Evolutionary conservation across 1,140 invertebrate species (phyloP).

Genomic region (Hypsibius dujardini): DNA sequence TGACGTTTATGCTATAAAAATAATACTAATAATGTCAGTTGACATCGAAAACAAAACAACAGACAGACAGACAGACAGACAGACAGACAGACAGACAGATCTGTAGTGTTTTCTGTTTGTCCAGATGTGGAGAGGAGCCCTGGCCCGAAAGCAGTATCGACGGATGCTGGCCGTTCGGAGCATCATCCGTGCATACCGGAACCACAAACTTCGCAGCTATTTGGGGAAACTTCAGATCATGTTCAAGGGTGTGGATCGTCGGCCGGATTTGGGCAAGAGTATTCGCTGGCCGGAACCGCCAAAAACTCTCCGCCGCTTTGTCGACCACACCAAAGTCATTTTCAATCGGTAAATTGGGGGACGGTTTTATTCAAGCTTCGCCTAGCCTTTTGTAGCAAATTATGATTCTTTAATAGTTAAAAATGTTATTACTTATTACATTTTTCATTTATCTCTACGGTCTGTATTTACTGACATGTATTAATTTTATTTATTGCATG

Average conservation of each 20-base stretch:
- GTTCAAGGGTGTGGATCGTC: slow-evolving; percentile 41
- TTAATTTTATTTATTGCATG: too few relatives aligned
- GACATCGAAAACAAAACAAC: too few relatives aligned
- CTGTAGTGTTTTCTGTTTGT: slow-evolving; percentile 18
- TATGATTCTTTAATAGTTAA: too few relatives aligned
- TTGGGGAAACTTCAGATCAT: slow-evolving; percentile 46
- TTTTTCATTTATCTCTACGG: too few relatives aligned
- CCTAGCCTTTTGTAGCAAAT: too few relatives aligned
- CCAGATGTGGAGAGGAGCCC: slow-evolving; percentile 57
- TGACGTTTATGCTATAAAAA: too few relatives aligned
- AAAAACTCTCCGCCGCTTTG: slow-evolving; percentile 42
- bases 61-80: too few relatives aligned
- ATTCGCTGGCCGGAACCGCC: slow-evolving; percentile 62
- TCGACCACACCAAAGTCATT: slow-evolving; percentile 31
- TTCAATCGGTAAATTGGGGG: slow-evolving; percentile 32
- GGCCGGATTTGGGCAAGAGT: slow-evolving; percentile 54
- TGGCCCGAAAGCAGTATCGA: slow-evolving; percentile 58
- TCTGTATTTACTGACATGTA: too few relatives aligned
- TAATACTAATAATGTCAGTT: too few relatives aligned
- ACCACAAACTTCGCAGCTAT: slow-evolving; percentile 64
- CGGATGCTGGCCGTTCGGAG: slow-evolving; percentile 61
- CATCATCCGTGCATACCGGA: slow-evolving; percentile 64
- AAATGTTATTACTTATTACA: too few relatives aligned
- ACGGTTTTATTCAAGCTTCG: too few relatives aligned
- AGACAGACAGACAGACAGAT: too few relatives aligned